These are phyloP conservation scores for Pocota personata DNA, from an alignment of 2,888 invertebrate genomes.

Conservation along the genomic window DNA sequence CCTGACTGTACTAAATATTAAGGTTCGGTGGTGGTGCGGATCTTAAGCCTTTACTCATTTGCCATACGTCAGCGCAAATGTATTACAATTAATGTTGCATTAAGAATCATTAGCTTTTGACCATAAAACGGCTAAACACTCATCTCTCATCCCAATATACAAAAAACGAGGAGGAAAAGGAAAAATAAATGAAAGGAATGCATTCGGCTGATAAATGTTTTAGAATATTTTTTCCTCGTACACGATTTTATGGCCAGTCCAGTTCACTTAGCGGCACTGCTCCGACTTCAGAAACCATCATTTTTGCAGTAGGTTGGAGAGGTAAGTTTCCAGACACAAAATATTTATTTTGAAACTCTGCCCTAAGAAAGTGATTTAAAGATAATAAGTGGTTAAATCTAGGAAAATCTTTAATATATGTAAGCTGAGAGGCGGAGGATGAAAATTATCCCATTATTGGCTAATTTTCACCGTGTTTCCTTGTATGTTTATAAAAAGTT, in stretches of 20 bases:
- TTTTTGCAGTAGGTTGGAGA: conserved; percentile 4
- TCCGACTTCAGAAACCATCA: not conserved
- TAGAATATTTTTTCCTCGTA: conserved; percentile 4
- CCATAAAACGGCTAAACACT: conserved; percentile 35
- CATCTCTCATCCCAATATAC: no score
- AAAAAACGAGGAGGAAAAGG: not conserved
- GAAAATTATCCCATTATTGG: no score
- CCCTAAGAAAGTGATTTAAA: no score
- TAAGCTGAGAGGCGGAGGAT: no score
- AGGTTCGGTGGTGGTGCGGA: not conserved
- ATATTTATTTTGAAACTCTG: no score
- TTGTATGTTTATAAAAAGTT: no score
- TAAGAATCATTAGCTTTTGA: conserved; percentile 66
- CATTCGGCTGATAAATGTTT: conserved; percentile 54
- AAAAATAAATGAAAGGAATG: not conserved
- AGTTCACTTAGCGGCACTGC: conserved; percentile 4
- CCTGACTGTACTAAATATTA: conserved; percentile 9
- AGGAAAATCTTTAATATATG: no score
- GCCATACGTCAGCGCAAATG: conserved; percentile 22
- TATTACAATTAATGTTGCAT: conserved; percentile 70
- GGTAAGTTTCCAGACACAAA: not conserved
- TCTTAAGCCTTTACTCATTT: conserved; percentile 28
- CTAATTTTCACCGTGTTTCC: no score
- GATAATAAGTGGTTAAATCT: no score
- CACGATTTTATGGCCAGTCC: conserved; percentile 50